Conservation (phyloP, 2,888 invertebrate genomes). For the Nomada ruficornis region DNA sequence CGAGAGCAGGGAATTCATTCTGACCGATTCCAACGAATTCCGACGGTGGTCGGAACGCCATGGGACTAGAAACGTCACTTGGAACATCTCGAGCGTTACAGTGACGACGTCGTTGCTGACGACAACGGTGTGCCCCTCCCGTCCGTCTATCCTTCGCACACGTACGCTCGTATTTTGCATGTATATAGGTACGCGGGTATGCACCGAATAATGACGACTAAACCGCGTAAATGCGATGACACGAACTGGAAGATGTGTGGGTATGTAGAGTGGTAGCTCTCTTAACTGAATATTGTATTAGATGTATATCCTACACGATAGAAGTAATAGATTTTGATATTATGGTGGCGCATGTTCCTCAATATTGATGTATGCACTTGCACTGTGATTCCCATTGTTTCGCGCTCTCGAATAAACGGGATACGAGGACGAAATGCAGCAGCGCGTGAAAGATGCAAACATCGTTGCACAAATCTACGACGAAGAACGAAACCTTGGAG, state of each 20-base stretch:
- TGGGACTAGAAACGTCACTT: conserved; percentile 21
- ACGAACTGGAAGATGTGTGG: not conserved
- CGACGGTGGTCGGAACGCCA: conserved; percentile 7
- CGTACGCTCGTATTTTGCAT: not conserved
- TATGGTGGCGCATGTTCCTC: too few species aligned
- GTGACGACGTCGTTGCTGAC: conserved; percentile 16
- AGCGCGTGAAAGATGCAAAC: too few species aligned
- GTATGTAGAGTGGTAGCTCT: too few species aligned
- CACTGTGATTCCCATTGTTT: too few species aligned
- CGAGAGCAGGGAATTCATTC: conserved; percentile 15
- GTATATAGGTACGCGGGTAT: not conserved
- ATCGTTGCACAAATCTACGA: too few species aligned
- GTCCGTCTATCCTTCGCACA: not conserved
- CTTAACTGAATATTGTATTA: too few species aligned
- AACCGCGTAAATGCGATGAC: conserved; percentile 35
- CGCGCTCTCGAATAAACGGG: too few species aligned
- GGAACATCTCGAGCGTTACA: conserved; percentile 9
- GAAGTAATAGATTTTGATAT: too few species aligned
- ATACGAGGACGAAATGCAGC: too few species aligned
- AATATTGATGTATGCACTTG: too few species aligned
- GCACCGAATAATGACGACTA: conserved; percentile 11
- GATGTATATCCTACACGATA: too few species aligned
- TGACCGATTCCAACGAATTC: conserved; percentile 23
- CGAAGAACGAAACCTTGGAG: too few species aligned
- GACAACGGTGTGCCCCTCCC: conserved; percentile 9